Conservation (phyloP, 2,797 vertebrate species). For the Sylvilagus floridanus region DNA sequence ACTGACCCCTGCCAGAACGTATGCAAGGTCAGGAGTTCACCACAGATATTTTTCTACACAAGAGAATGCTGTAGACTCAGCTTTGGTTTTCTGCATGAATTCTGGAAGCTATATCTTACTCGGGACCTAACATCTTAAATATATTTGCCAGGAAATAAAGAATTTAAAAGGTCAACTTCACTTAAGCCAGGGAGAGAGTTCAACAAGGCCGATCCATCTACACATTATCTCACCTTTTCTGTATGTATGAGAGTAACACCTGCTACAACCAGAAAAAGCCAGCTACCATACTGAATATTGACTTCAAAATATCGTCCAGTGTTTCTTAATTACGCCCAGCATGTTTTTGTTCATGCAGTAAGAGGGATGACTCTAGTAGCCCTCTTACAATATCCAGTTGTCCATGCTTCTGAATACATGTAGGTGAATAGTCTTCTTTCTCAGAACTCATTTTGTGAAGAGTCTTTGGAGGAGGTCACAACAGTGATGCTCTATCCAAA, state of each 20-base stretch:
- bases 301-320: neutral
- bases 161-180: slow-evolving; percentile 45
- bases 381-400: neutral
- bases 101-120: neutral
- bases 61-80: neutral
- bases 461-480: neutral
- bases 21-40: neutral
- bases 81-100: slow-evolving; percentile 32
- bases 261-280: neutral
- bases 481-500: neutral
- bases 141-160: slow-evolving; percentile 26
- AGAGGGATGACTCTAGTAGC: neutral
- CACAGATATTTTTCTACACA: neutral
- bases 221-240: neutral
- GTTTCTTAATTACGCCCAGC: neutral
- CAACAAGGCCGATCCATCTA: slow-evolving; percentile 28
- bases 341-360: neutral
- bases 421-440: neutral
- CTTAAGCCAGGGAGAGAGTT: neutral
- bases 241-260: neutral
- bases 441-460: neutral
- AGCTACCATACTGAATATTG: neutral
- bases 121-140: slow-evolving; percentile 32
- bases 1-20: neutral
- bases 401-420: neutral